Evolutionary conservation across 2,113 vertebrate genomes (phyloP), one percentile per base, ranked within the genome.

Genomic region (Dinomys branickii): DNA sequence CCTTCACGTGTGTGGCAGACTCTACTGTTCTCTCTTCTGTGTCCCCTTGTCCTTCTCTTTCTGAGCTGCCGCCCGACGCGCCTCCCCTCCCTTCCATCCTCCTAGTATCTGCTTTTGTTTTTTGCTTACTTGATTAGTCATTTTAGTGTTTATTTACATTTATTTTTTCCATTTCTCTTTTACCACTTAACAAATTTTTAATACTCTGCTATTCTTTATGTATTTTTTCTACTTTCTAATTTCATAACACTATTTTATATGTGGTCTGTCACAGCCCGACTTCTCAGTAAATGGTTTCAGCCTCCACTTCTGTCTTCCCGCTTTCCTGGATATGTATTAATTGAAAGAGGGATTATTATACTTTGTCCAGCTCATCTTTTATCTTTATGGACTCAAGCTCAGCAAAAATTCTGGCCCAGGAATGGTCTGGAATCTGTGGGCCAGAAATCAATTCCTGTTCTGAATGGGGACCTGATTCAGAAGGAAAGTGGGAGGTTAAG

Each of bases 301-400:
- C 77, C 82, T 88, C 35, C 19, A 17, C n/a, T 65, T 19, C 44
- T 81, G 26, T 50, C 65, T 90, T 47, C 33, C 61, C 0, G 41
- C 13, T 84, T 91, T 96, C 26, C 58, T 96, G 92, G 54, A 16
- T 96, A 41, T 94, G 91, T 86, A 26, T 94, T 85, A 85, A 63
- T 54, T 78, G 85, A 88, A 95, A 90, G 50, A 78, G 59, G 88
- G n/a, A 75, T 94, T 93, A 73, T 77, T 89, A 80, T 63, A 56
- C 73, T 95, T 92, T 52, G 10, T 50, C 1, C 89, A 63, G 30
- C 50, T 94, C 80, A 83, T 89, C 41, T 78, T 84, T 80, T 78
- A 77, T 85, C 38, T 82, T 85, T 85, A 75, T 83, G 24, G 44
- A 84, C 3, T 59, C 13, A 92, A 54, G 52, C 73, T 87, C 13